Evolutionary conservation across 2,888 invertebrate species (phyloP).

Genomic region (Polyommatus iphigenia): DNA sequence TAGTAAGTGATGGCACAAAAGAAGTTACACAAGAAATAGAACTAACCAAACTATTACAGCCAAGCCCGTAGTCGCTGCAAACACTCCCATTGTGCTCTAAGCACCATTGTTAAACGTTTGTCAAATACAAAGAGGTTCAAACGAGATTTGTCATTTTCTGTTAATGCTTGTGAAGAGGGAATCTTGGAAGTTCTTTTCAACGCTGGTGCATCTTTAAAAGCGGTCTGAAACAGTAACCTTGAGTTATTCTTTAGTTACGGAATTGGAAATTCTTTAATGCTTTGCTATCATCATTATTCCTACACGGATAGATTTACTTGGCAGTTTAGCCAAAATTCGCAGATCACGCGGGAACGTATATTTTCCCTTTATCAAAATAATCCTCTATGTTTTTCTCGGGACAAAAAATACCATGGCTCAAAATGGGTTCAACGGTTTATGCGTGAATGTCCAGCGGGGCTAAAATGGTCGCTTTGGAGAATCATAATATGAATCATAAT

Average conservation of each 20-base stretch:
- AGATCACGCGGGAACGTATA: no score
- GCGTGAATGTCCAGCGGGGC: no score
- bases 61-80: background rate
- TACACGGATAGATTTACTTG: no score
- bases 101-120: background rate
- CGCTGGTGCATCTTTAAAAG: constrained; percentile 16
- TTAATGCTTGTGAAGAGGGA: constrained; percentile 14
- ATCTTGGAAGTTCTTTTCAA: constrained; percentile 11
- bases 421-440: no score
- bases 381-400: no score
- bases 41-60: background rate
- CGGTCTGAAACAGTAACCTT: constrained; percentile 10
- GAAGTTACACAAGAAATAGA: background rate
- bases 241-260: background rate
- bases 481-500: no score
- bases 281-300: no score
- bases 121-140: constrained; percentile 18
- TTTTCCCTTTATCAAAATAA: no score
- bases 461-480: no score
- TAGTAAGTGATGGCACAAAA: background rate
- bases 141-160: constrained; percentile 13
- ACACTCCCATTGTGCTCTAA: background rate
- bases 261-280: background rate
- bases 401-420: no score
- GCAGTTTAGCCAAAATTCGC: no score